Evolutionary conservation across 1,140 invertebrate species (phyloP), one percentile per base, ranked within the genome.

Genomic region (Aporrectodea caliginosa): DNA sequence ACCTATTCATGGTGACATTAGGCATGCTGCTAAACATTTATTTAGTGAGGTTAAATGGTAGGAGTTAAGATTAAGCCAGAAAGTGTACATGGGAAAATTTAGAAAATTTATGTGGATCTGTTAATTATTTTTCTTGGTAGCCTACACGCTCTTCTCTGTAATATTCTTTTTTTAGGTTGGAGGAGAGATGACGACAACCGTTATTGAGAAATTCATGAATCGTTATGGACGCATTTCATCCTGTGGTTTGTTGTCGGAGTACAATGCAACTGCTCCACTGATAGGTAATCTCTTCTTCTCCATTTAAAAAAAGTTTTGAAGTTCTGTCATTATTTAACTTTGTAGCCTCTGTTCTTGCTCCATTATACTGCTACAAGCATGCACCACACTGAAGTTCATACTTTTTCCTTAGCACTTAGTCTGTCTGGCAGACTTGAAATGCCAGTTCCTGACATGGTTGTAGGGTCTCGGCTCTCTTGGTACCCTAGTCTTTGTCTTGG

Each of bases 131-230:
- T n/a, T n/a, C n/a, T n/a, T n/a, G n/a, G n/a, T n/a, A n/a, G n/a
- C n/a, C n/a, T n/a, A n/a, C n/a, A n/a, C n/a, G n/a, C n/a, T n/a
- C n/a, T n/a, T n/a, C n/a, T n/a, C n/a, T n/a, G n/a, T n/a, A n/a
- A n/a, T n/a, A n/a, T n/a, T n/a, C n/a, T n/a, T n/a, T n/a, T n/a
- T 58, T 73, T 35, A 73, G 84, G 84, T 85, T 33, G 84, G 84
- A 35, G 83, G 84, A 35, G 79, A 84, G 1, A 81, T 81, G 35
- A 77, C 80, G 16, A 58, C 75, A 12, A 78, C 74, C 14, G 79
- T 81, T 0, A 58, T 82, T 0, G 31, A 33, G 22, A 81, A 81
- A 12, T 76, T 83, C 34, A 81, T 84, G 81, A 83, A 82, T 33
- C 69, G 27, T 16, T 74, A 79, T 58, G 84, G 83, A 1, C 74